Evolutionary conservation across 2,888 invertebrate species (phyloP).

Genomic region (Minunthozetes semirufus): DNA sequence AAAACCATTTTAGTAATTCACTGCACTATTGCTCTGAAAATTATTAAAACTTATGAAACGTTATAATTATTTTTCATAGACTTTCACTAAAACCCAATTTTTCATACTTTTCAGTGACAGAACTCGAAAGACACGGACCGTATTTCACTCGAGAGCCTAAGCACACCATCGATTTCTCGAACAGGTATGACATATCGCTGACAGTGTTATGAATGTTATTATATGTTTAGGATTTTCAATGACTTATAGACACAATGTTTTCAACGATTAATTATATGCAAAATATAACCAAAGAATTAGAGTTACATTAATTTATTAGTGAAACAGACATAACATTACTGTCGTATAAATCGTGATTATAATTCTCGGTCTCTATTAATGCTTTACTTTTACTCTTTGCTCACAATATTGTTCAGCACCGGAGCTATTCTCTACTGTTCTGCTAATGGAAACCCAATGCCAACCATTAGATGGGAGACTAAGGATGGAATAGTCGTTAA

Average conservation of each 20-base stretch:
- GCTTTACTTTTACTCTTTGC: background rate
- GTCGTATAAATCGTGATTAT: background rate
- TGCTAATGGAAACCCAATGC: constrained; percentile 40
- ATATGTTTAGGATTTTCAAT: background rate
- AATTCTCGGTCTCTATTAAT: background rate
- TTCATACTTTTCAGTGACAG: constrained; percentile 9
- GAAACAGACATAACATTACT: background rate
- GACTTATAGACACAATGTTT: background rate
- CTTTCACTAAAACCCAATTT: background rate
- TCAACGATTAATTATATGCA: background rate
- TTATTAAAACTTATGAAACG: background rate
- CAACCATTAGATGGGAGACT: constrained; percentile 39
- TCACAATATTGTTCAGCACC: constrained; percentile 32
- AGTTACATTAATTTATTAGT: background rate
- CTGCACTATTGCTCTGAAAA: background rate
- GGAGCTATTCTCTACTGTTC: constrained; percentile 40
- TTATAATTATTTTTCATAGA: constrained; percentile 22
- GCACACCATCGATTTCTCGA: constrained; percentile 34
- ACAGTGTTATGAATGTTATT: background rate
- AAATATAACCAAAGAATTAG: background rate
- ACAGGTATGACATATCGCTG: constrained; percentile 33
- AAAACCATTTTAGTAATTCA: background rate
- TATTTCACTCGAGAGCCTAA: constrained; percentile 35
- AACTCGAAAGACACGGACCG: constrained; percentile 29
- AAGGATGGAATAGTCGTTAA: constrained; percentile 36